Evolutionary conservation across 2,888 invertebrate genomes (phyloP).

Genomic region (Drosophila falleni): DNA sequence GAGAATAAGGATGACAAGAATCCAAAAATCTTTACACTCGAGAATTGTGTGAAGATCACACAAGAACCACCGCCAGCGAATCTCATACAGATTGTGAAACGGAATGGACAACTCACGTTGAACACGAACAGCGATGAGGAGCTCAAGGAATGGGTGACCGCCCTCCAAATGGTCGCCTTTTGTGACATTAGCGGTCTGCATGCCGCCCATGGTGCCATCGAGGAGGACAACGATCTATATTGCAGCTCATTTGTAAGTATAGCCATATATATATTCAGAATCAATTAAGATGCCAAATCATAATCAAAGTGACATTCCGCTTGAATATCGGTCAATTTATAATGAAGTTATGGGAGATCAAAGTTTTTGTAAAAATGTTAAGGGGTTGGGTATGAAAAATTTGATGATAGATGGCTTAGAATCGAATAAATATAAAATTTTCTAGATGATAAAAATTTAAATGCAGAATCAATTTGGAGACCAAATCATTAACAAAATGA

Average conservation of each 20-base stretch:
- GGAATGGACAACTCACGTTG: conserved; percentile 89
- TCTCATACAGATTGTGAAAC: conserved; percentile 90
- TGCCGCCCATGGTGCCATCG: conserved; percentile 87
- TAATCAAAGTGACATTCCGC: too few relatives aligned
- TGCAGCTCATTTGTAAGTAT: conserved; percentile 89
- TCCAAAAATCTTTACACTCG: conserved; percentile 92
- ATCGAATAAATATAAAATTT: too few relatives aligned
- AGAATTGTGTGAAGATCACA: conserved; percentile 94
- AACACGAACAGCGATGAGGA: conserved; percentile 89
- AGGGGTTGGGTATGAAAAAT: too few relatives aligned
- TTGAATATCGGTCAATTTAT: too few relatives aligned
- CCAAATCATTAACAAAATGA: too few relatives aligned
- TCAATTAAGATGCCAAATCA: too few relatives aligned
- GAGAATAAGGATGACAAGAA: conserved; percentile 92
- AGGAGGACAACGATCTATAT: conserved; percentile 95
- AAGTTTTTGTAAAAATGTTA: too few relatives aligned
- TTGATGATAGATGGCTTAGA: too few relatives aligned
- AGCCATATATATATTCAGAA: too few relatives aligned
- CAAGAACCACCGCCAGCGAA: conserved; percentile 88
- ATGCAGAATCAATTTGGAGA: too few relatives aligned
- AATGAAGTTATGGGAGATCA: too few relatives aligned
- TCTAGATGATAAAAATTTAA: too few relatives aligned
- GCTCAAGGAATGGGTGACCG: conserved; percentile 91
- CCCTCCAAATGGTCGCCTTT: conserved; percentile 93
- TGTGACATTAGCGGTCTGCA: conserved; percentile 87